Conservation (phyloP, 2,888 invertebrate species). For the Chymomyza fuscimana region DNA sequence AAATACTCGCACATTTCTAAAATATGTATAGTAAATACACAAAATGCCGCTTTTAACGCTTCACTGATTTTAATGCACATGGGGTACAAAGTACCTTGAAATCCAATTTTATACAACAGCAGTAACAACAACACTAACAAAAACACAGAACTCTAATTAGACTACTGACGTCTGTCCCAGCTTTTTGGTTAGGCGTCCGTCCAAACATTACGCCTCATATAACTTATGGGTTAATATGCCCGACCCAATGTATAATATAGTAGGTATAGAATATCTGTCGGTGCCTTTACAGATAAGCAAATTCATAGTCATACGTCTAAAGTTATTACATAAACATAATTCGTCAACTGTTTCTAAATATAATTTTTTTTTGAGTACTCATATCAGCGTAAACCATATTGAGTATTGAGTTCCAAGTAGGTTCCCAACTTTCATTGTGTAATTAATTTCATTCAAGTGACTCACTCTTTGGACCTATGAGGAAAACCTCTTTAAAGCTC, state of each 20-base stretch:
- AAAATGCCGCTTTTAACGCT: constrained; percentile 44
- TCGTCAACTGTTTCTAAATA: background rate
- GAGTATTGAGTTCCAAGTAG: no score
- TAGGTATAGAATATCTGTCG: background rate
- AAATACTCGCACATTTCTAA: constrained; percentile 18
- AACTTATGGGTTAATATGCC: background rate
- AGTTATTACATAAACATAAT: background rate
- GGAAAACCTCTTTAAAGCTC: background rate
- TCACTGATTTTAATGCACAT: constrained; percentile 38
- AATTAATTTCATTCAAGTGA: background rate
- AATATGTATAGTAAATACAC: constrained; percentile 14
- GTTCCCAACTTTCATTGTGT: background rate
- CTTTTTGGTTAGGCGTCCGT: background rate
- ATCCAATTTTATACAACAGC: constrained; percentile 42
- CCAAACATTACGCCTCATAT: background rate
- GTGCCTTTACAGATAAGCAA: background rate
- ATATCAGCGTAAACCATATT: background rate
- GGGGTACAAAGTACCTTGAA: constrained; percentile 21
- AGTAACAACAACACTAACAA: constrained; percentile 16
- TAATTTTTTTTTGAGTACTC: background rate
- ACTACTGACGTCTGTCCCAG: constrained; percentile 26
- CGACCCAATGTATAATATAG: background rate
- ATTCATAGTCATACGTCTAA: background rate
- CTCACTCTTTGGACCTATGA: background rate
- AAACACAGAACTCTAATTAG: constrained; percentile 52